Conservation (phyloP, 2,113 vertebrate species). For the Channa maculata region DNA sequence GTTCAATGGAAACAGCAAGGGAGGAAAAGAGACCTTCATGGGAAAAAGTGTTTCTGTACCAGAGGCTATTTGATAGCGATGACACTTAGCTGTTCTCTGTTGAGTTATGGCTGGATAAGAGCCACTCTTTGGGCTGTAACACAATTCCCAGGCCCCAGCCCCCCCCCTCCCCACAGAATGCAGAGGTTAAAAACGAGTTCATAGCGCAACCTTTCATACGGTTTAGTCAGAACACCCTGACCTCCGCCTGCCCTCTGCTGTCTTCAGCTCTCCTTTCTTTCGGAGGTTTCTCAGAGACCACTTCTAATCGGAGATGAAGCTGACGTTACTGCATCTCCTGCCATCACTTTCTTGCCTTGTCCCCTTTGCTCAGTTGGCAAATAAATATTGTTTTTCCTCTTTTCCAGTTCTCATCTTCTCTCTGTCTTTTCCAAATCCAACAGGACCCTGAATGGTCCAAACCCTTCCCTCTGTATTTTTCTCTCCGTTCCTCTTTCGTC, state of each 20-base stretch:
- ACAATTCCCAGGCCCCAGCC: conserved; percentile 67
- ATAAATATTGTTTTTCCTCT: conserved; percentile 5
- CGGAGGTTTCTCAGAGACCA: conserved; percentile 31
- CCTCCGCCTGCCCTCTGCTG: conserved; percentile 50
- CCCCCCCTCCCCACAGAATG: conserved; percentile 67
- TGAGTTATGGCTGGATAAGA: conserved; percentile 69
- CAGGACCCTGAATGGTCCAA: background rate
- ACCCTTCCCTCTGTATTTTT: conserved; percentile 4
- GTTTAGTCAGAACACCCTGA: conserved; percentile 73
- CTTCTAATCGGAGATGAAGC: conserved; percentile 59
- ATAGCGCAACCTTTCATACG: conserved; percentile 65
- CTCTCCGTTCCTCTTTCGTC: conserved; percentile 5
- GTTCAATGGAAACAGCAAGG: conserved; percentile 45
- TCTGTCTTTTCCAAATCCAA: conserved; percentile 24
- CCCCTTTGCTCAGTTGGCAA: conserved; percentile 18
- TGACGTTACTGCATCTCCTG: conserved; percentile 29
- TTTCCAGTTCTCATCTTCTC: conserved; percentile 4
- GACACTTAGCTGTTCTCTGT: conserved; percentile 59
- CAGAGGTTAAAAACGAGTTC: conserved; percentile 72
- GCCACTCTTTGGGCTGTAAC: conserved; percentile 46
- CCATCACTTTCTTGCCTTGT: conserved; percentile 27
- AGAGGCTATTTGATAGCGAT: conserved; percentile 39
- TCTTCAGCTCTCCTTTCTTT: conserved; percentile 47
- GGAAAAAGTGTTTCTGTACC: conserved; percentile 2
- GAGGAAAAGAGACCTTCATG: conserved; percentile 23